Evolutionary conservation across 2,113 vertebrate genomes (phyloP).

Genomic region (Phoenicopterus ruber): DNA sequence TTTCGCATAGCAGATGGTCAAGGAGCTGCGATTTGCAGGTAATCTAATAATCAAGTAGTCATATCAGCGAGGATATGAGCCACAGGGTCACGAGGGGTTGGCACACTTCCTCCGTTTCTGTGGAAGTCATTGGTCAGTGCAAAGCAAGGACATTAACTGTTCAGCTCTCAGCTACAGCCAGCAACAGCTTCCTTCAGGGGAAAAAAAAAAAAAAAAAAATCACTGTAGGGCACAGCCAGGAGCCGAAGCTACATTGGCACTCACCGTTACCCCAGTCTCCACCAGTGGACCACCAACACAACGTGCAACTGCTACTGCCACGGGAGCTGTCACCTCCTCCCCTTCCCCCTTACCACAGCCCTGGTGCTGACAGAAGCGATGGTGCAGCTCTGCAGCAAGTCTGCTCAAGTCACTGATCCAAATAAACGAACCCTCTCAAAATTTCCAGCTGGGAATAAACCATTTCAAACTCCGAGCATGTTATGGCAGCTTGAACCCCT

Average conservation of each 20-base stretch:
- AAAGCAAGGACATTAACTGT: not conserved
- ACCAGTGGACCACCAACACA: accelerated
- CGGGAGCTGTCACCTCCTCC: not conserved
- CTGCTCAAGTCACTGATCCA: not conserved
- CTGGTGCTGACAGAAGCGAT: not conserved
- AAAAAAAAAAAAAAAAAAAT: not conserved
- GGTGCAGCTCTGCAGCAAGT: not conserved
- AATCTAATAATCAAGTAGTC: slow-evolving; percentile 46
- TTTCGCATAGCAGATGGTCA: slow-evolving; percentile 35
- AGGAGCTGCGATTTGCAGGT: slow-evolving; percentile 49
- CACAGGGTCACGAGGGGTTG: not conserved
- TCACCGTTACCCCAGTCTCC: accelerated
- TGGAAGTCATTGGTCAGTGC: not conserved
- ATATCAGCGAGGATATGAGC: not conserved
- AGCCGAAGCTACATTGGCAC: accelerated
- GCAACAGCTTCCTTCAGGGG: not conserved
- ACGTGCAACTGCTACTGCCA: too few species aligned
- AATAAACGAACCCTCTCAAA: not conserved
- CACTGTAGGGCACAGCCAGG: not conserved
- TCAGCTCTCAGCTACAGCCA: not conserved
- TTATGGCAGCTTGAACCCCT: not conserved
- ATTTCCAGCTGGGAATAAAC: not conserved
- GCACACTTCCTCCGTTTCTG: not conserved
- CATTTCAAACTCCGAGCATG: not conserved
- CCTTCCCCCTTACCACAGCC: not conserved